Conservation (phyloP, 2,888 invertebrate species). For the Syrphus vitripennis region DNA sequence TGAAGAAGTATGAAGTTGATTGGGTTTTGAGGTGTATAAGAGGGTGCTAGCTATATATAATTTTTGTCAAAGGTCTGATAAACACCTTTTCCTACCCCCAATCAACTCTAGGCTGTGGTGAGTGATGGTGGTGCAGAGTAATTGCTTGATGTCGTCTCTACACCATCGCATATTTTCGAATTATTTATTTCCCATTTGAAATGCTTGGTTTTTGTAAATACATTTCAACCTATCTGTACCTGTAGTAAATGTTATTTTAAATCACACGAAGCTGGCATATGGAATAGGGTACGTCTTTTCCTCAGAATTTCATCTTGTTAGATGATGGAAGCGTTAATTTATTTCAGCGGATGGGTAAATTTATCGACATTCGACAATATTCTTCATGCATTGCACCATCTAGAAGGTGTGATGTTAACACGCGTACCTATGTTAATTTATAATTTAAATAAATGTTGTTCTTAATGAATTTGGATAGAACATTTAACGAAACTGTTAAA, state of each 20-base stretch:
- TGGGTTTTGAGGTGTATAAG: conserved; percentile 8
- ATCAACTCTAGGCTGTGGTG: not conserved
- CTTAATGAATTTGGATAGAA: conserved; percentile 62
- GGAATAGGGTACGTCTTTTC: not conserved
- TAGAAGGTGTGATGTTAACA: conserved; percentile 1
- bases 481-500: not conserved
- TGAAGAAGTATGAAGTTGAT: conserved; percentile 55
- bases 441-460: conserved; percentile 55
- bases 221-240: not conserved
- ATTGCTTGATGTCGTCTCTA: not conserved
- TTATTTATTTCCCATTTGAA: conserved; percentile 46
- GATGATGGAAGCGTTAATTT: conserved; percentile 7
- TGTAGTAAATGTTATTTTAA: not conserved
- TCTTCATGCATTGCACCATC: conserved; percentile 27
- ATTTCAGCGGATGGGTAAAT: not conserved
- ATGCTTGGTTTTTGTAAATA: conserved; percentile 31
- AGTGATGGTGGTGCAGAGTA: not conserved
- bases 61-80: not conserved
- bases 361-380: conserved; percentile 27
- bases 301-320: not conserved
- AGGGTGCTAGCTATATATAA: no score
- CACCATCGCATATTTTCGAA: conserved; percentile 7
- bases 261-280: not conserved
- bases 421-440: conserved; percentile 45
- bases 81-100: conserved; percentile 36